phyloP scores from a whole-genome alignment of 2,797 vertebrate species.

The Simalia tracyae region DNA sequence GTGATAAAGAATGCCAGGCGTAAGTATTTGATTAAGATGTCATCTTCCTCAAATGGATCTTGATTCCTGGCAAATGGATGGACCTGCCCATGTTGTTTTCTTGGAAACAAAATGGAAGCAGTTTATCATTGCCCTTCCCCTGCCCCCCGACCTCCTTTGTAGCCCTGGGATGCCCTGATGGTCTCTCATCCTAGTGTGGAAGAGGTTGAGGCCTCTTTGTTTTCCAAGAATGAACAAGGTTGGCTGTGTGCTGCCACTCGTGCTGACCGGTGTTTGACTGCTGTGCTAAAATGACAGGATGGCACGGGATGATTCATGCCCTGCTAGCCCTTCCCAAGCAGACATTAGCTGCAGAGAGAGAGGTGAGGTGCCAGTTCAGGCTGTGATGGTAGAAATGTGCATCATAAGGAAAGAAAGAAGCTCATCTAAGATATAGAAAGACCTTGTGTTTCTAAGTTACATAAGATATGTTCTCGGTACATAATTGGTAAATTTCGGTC shows the following conservation, averaged over 20 bases:
- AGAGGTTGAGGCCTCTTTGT: not conserved
- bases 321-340: not conserved
- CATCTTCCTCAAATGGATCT: not conserved
- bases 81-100: not conserved
- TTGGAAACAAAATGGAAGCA: not conserved
- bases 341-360: not conserved
- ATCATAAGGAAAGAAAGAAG: not conserved
- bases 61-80: not conserved
- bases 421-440: not conserved
- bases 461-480: not conserved
- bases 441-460: not conserved
- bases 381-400: not conserved
- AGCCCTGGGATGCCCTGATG: not conserved
- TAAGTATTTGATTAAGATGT: slow-evolving; percentile 60
- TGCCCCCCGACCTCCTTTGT: not conserved
- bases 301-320: not conserved
- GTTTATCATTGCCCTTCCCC: not conserved
- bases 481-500: not conserved
- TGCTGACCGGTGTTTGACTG: slow-evolving; percentile 44
- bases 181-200: not conserved
- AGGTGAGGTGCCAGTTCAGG: not conserved
- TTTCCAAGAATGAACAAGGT: not conserved
- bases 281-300: not conserved
- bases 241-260: not conserved
- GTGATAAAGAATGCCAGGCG: accelerated